Conservation (phyloP, 1,140 invertebrate genomes). For the Leptoteleia sp. region DNA sequence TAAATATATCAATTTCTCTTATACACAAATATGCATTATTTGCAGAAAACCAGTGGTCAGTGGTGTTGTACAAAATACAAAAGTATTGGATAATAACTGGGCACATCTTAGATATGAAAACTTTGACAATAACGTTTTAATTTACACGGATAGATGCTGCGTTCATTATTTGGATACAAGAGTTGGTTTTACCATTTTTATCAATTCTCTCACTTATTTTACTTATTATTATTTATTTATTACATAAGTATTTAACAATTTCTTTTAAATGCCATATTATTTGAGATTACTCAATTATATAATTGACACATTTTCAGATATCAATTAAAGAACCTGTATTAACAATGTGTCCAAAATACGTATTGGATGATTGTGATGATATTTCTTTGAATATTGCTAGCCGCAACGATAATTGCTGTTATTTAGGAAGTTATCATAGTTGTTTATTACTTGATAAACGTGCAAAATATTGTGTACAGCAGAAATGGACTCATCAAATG, state of each 20-base stretch:
- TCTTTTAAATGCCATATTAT: no score
- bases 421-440: slow-evolving; percentile 74
- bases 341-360: slow-evolving; percentile 72
- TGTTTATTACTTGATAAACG: slow-evolving; percentile 74
- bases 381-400: slow-evolving; percentile 70
- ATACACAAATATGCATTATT: no score
- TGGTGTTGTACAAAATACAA: slow-evolving; percentile 44
- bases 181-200: slow-evolving; percentile 59
- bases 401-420: slow-evolving; percentile 69
- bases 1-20: no score
- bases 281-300: no score
- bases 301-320: slow-evolving; percentile 48
- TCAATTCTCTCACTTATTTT: no score
- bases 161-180: slow-evolving; percentile 75
- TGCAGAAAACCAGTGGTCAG: slow-evolving; percentile 62
- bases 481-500: slow-evolving; percentile 80
- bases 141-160: slow-evolving; percentile 74
- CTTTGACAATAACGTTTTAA: slow-evolving; percentile 69
- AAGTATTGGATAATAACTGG: slow-evolving; percentile 71
- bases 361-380: slow-evolving; percentile 73
- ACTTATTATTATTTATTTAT: slow-evolving; percentile 3
- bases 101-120: slow-evolving; percentile 71
- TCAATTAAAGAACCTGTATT: slow-evolving; percentile 66
- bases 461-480: slow-evolving; percentile 68
- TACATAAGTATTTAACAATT: no score